These are phyloP conservation scores for Parazoanthus atlanticus DNA, from an alignment of 92 coral and sea anemone species.

Conservation along the genomic window DNA sequence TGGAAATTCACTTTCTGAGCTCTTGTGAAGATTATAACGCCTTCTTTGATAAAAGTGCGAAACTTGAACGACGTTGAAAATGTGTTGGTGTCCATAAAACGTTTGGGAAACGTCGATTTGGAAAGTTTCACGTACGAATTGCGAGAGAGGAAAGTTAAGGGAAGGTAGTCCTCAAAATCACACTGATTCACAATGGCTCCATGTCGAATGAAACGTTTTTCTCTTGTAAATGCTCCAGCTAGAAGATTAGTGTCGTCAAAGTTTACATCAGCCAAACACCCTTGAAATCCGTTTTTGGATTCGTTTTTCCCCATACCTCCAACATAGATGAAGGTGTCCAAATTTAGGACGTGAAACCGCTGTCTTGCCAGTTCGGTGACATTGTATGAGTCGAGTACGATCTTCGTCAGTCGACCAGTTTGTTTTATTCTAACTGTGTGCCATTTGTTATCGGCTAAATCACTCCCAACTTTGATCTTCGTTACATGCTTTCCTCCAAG, in stretches of 20 bases:
- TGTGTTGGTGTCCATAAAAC: conserved; percentile 57
- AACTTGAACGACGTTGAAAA: conserved; percentile 81
- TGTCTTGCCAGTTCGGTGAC: conserved; percentile 47
- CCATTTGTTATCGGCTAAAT: conserved; percentile 82
- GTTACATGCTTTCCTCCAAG: conserved; percentile 71
- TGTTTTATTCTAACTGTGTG: conserved; percentile 80
- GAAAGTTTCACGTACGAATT: conserved; percentile 59
- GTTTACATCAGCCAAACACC: conserved; percentile 74
- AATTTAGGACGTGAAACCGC: conserved; percentile 50
- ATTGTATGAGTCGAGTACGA: conserved; percentile 58
- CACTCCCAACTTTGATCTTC: conserved; percentile 56
- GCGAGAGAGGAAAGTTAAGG: conserved; percentile 66
- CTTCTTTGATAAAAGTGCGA: conserved; percentile 72
- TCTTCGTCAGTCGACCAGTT: conserved; percentile 47
- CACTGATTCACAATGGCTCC: conserved; percentile 69
- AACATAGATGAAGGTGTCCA: conserved; percentile 60
- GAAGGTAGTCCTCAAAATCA: conserved; percentile 60
- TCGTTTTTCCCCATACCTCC: conserved; percentile 59
- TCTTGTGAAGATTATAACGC: conserved; percentile 71
- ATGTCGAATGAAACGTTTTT: conserved; percentile 6
- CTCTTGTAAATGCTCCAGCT: conserved; percentile 33
- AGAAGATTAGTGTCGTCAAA: conserved; percentile 67
- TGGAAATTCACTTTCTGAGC: conserved; percentile 62
- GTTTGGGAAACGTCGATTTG: conserved; percentile 48
- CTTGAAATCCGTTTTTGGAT: conserved; percentile 51